phyloP scores from a whole-genome alignment of 2,113 vertebrate species.

The Danionella cerebrum region DNA sequence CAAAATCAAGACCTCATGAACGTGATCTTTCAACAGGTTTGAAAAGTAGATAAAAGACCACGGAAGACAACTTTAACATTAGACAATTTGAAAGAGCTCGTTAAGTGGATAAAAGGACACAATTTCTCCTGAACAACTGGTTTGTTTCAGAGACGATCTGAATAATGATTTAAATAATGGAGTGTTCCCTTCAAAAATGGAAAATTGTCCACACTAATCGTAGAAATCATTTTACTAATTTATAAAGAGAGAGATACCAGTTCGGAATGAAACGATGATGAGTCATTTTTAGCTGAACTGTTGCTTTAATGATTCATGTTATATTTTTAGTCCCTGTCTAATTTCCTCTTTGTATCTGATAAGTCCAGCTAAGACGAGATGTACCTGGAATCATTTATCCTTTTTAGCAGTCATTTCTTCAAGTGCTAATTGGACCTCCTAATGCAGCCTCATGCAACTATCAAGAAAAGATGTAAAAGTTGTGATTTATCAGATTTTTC shows the following conservation, averaged over 20 bases:
- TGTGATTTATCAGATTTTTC: neutral
- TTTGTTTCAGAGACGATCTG: too few species aligned
- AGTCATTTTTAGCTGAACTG: neutral
- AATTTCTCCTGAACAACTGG: too few species aligned
- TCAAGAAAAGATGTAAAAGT: neutral
- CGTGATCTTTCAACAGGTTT: too few species aligned
- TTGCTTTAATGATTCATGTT: neutral
- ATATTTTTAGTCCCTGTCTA: neutral
- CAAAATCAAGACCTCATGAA: too few species aligned
- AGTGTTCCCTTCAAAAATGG: too few species aligned
- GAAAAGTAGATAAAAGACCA: too few species aligned
- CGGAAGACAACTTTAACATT: too few species aligned
- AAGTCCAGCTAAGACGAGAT: neutral
- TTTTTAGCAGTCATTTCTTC: neutral
- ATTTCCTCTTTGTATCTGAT: neutral
- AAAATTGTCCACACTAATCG: too few species aligned
- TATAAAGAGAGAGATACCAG: neutral
- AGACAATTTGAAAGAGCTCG: too few species aligned
- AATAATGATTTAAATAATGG: too few species aligned
- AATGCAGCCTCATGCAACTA: neutral
- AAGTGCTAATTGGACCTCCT: constrained; percentile 6
- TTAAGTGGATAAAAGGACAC: too few species aligned
- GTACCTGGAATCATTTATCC: neutral
- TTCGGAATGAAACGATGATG: neutral
- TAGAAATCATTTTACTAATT: neutral